These are phyloP conservation scores for Charadrius vociferus DNA, from an alignment of 2,113 vertebrate species.

Conservation along the genomic window DNA sequence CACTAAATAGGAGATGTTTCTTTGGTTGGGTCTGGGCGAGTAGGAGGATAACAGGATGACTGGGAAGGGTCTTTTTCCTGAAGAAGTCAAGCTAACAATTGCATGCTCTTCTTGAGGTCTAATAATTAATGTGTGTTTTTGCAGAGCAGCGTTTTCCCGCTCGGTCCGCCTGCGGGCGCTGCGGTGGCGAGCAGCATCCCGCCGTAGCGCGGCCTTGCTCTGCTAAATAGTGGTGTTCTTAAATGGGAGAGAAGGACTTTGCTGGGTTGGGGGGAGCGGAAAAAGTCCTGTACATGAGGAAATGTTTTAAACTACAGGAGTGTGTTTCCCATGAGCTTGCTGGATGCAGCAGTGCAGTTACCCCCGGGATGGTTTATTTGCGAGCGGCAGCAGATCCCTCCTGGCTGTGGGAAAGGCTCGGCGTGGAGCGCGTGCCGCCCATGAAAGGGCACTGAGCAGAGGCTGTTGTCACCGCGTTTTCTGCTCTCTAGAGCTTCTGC, in stretches of 20 bases:
- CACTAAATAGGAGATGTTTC: accelerated
- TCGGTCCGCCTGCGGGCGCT: neutral
- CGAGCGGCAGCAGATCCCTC: neutral
- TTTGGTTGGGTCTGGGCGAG: neutral
- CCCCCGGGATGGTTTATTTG: accelerated
- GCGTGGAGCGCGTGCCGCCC: accelerated
- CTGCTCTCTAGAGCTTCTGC: neutral
- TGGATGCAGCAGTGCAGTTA: neutral
- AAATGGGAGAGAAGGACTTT: neutral
- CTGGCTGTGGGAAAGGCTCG: neutral
- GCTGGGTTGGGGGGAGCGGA: neutral
- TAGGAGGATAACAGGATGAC: accelerated
- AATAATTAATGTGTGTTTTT: neutral
- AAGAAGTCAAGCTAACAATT: no score
- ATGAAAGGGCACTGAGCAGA: neutral
- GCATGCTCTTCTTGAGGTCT: neutral
- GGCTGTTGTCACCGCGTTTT: neutral
- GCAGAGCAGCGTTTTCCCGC: neutral
- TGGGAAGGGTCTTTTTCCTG: neutral
- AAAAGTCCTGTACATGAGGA: no score
- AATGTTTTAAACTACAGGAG: neutral
- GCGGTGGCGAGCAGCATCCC: neutral
- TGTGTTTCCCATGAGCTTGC: neutral
- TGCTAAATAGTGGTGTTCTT: neutral
- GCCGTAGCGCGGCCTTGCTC: neutral